Conservation (phyloP, 1,140 invertebrate genomes). For the Drosophila paulistorum region DNA sequence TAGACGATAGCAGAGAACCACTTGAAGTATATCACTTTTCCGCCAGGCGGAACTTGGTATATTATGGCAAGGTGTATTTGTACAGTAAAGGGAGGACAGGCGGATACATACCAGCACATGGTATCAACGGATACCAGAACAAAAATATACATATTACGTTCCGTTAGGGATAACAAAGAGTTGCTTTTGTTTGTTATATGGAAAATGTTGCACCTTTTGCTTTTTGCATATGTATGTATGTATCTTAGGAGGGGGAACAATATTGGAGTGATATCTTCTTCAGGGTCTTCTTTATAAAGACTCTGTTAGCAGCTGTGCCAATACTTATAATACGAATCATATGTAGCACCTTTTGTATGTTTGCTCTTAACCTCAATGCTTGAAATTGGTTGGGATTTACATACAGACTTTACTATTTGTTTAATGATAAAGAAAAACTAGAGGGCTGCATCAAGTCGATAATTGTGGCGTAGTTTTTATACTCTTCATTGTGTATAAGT, state of each 20-base stretch:
- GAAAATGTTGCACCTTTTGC: conserved; percentile 77
- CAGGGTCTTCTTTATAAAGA: conserved; percentile 24
- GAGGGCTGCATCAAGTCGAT: neutral
- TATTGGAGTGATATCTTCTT: conserved; percentile 6
- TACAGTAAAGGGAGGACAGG: conserved; percentile 54
- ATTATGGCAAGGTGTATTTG: conserved; percentile 73
- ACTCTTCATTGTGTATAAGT: neutral
- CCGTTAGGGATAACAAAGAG: conserved; percentile 76
- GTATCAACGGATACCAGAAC: conserved; percentile 33
- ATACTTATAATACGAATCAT: conserved; percentile 12
- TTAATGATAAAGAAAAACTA: neutral
- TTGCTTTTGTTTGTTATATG: conserved; percentile 61
- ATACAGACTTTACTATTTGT: neutral
- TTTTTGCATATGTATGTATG: conserved; percentile 27
- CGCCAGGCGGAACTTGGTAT: conserved; percentile 53
- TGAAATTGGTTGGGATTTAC: conserved; percentile 1
- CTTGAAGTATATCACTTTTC: conserved; percentile 61
- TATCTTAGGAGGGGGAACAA: conserved; percentile 25
- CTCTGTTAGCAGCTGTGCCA: conserved; percentile 6
- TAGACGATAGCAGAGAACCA: conserved; percentile 5
- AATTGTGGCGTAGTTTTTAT: neutral
- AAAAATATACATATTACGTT: conserved; percentile 25
- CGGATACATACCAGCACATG: conserved; percentile 53
- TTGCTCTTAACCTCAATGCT: conserved; percentile 4
- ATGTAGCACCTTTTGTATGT: conserved; percentile 9